Conservation (phyloP, 2,888 invertebrate species). For the Tetragonisca angustula region DNA sequence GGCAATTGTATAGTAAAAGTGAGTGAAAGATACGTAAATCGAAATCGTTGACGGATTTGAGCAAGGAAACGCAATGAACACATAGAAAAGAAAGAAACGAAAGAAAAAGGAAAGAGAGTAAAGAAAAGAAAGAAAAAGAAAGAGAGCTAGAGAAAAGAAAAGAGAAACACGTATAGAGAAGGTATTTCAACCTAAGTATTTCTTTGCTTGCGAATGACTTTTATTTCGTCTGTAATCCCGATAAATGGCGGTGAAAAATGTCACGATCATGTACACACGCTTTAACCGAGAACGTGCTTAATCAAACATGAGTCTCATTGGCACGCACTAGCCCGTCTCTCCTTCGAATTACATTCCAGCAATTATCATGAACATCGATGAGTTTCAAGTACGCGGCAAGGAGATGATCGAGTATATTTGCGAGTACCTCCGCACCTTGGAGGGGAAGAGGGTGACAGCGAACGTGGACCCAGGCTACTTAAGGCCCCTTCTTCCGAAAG, state of each 20-base stretch:
- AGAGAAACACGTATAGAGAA: not conserved
- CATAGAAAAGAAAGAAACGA: not conserved
- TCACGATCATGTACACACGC: slow-evolving; percentile 51
- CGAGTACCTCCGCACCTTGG: slow-evolving; percentile 93
- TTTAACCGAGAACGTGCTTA: slow-evolving; percentile 54
- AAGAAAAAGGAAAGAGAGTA: not conserved
- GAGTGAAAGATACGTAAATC: not conserved
- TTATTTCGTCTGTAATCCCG: slow-evolving; percentile 20
- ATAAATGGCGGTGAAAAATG: slow-evolving; percentile 48
- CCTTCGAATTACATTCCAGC: slow-evolving; percentile 59
- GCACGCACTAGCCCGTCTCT: slow-evolving; percentile 24
- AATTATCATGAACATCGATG: slow-evolving; percentile 92
- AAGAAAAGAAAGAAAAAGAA: not conserved
- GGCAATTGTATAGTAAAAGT: not conserved
- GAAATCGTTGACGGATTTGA: not conserved
- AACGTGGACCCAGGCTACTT: slow-evolving; percentile 97
- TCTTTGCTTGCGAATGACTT: slow-evolving; percentile 27
- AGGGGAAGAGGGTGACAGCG: slow-evolving; percentile 92
- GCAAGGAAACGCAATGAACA: not conserved
- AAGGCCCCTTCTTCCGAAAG: slow-evolving; percentile 90
- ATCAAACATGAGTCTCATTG: slow-evolving; percentile 42
- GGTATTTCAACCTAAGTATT: slow-evolving; percentile 16
- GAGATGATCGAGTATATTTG: slow-evolving; percentile 99
- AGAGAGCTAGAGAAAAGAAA: not conserved
- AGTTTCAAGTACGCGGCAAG: slow-evolving; percentile 94